These are phyloP conservation scores for Zophobas morio DNA, from an alignment of 1,140 invertebrate species.

Conservation along the genomic window DNA sequence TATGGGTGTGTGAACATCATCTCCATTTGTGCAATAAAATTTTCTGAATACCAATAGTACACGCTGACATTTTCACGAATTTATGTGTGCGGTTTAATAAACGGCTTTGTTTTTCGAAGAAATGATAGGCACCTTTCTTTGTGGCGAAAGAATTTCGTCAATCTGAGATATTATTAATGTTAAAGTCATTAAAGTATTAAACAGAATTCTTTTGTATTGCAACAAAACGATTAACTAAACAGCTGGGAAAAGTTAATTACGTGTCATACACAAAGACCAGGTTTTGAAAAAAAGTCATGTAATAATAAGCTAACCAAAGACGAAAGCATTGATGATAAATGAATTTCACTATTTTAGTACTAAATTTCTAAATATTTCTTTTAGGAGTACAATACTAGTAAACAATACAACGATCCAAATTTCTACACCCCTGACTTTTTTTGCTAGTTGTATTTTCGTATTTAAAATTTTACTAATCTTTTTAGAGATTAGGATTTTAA, in stretches of 20 bases:
- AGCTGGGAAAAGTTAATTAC: neutral
- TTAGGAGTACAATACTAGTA: too few species aligned
- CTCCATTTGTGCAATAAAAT: slow-evolving; percentile 27
- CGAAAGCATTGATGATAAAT: too few species aligned
- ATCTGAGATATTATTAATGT: slow-evolving; percentile 25
- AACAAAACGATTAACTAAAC: slow-evolving; percentile 16
- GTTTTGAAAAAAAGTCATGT: too few species aligned
- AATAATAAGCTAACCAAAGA: too few species aligned
- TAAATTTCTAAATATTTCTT: too few species aligned
- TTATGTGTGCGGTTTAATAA: neutral
- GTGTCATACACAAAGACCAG: too few species aligned
- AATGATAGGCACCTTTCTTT: neutral
- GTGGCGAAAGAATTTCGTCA: slow-evolving; percentile 23
- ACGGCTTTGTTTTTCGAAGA: slow-evolving; percentile 36
- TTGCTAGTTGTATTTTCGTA: too few species aligned
- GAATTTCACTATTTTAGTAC: too few species aligned
- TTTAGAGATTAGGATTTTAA: too few species aligned
- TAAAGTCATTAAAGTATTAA: slow-evolving; percentile 34
- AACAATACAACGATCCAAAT: too few species aligned
- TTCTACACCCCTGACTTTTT: too few species aligned
- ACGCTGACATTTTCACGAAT: slow-evolving; percentile 18
- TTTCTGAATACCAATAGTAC: slow-evolving; percentile 10
- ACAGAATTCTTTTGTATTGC: slow-evolving; percentile 28
- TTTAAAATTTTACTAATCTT: too few species aligned
- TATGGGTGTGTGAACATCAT: slow-evolving; percentile 27